A percentile compares a stretch with the other conserved stretches of the same genome.
phyloP scores from a whole-genome alignment of 2,888 invertebrate species.

The Spilosoma lubricipeda region DNA sequence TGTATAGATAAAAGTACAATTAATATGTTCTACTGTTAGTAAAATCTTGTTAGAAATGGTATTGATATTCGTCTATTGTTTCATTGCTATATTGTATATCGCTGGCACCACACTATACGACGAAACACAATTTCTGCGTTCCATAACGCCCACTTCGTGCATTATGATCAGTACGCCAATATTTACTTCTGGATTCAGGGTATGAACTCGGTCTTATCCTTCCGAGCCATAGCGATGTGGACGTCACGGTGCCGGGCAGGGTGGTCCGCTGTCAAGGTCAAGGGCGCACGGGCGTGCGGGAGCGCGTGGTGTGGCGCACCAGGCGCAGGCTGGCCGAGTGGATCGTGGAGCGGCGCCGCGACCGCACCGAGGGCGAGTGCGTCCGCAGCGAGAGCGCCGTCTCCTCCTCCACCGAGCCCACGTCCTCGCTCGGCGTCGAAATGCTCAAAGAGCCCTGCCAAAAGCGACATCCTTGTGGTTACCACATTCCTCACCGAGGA shows the following conservation, averaged over 20 bases:
- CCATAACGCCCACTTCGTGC: neutral
- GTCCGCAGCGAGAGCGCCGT: conserved; percentile 37
- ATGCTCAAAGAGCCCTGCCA: conserved; percentile 60
- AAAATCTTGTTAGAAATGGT: no score
- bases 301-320: conserved; percentile 64
- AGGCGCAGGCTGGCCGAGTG: conserved; percentile 75
- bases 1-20: no score
- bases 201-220: neutral
- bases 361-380: conserved; percentile 18
- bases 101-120: no score
- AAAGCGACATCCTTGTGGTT: no score
- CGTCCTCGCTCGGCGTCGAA: conserved; percentile 35
- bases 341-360: conserved; percentile 74
- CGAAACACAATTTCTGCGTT: neutral
- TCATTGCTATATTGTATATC: neutral
- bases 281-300: conserved; percentile 36
- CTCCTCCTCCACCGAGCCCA: conserved; percentile 23
- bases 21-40: no score
- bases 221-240: neutral
- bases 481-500: neutral
- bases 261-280: neutral
- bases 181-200: neutral
- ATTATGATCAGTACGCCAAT: neutral
- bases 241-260: no score
- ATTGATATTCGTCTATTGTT: neutral